phyloP scores from a whole-genome alignment of 2,888 invertebrate species.

The Microdon myrmicae region DNA sequence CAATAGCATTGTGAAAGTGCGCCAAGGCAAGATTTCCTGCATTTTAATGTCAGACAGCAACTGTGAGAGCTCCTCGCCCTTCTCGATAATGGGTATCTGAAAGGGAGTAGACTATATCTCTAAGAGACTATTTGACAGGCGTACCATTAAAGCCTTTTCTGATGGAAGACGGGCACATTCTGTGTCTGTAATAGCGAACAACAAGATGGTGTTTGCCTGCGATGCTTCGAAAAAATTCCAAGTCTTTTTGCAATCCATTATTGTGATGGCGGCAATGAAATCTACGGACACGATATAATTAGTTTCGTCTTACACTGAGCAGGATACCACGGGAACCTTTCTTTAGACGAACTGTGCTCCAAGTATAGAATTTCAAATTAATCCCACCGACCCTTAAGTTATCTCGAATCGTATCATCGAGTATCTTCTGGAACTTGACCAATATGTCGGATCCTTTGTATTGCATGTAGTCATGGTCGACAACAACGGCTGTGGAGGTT shows the following conservation, averaged over 20 bases:
- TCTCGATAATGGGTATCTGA: conserved; percentile 72
- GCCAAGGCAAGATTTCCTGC: conserved; percentile 76
- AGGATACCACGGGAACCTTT: conserved; percentile 73
- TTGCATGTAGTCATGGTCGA: conserved; percentile 76
- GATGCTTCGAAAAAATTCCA: conserved; percentile 77
- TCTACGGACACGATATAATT: conserved; percentile 67
- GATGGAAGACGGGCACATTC: conserved; percentile 81
- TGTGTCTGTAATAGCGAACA: conserved; percentile 80
- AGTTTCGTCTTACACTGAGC: neutral
- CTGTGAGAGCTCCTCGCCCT: conserved; percentile 81
- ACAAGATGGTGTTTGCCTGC: conserved; percentile 73
- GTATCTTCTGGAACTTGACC: conserved; percentile 71
- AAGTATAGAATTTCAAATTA: conserved; percentile 75
- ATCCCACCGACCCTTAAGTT: conserved; percentile 77
- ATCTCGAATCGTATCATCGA: conserved; percentile 73
- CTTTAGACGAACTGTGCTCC: conserved; percentile 76
- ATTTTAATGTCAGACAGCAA: conserved; percentile 79
- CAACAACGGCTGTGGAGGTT: conserved; percentile 72
- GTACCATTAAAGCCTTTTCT: conserved; percentile 74
- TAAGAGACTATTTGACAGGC: neutral
- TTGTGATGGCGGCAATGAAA: conserved; percentile 77
- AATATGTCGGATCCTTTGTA: conserved; percentile 71
- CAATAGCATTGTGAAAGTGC: conserved; percentile 76
- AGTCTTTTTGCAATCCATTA: conserved; percentile 79
- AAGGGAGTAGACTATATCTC: neutral